Conservation (phyloP, 2,888 invertebrate genomes). For the Hipparchia semele region DNA sequence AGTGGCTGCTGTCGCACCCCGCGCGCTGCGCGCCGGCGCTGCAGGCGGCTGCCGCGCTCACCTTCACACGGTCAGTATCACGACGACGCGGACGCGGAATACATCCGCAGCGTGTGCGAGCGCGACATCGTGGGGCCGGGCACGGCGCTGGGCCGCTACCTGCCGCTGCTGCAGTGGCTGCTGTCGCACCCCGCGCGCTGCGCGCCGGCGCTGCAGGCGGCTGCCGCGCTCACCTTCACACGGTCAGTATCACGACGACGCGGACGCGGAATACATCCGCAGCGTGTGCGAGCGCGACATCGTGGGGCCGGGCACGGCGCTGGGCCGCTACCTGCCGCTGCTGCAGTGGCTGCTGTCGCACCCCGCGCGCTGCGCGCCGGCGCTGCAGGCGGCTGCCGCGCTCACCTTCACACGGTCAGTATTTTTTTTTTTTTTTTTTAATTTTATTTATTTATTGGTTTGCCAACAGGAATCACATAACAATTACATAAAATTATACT, state of each 20-base stretch:
- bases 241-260: conserved; percentile 86
- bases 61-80: conserved; percentile 79
- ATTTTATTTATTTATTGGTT: too few relatives aligned
- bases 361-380: conserved; percentile 85
- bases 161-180: conserved; percentile 80
- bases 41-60: conserved; percentile 88
- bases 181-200: conserved; percentile 85
- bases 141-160: conserved; percentile 79
- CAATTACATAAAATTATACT: too few relatives aligned
- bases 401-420: conserved; percentile 84
- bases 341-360: conserved; percentile 83
- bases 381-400: conserved; percentile 88
- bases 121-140: conserved; percentile 79
- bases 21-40: conserved; percentile 85
- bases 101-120: conserved; percentile 88
- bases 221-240: conserved; percentile 87
- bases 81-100: conserved; percentile 94
- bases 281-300: conserved; percentile 87
- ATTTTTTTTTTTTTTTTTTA: too few relatives aligned
- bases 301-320: conserved; percentile 71
- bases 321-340: conserved; percentile 81
- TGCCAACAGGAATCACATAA: too few relatives aligned
- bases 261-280: conserved; percentile 92
- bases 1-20: conserved; percentile 84
- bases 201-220: conserved; percentile 87